Evolutionary conservation across 2,888 invertebrate species (phyloP), one percentile per base, ranked within the genome.

Genomic region (Eledone cirrhosa): DNA sequence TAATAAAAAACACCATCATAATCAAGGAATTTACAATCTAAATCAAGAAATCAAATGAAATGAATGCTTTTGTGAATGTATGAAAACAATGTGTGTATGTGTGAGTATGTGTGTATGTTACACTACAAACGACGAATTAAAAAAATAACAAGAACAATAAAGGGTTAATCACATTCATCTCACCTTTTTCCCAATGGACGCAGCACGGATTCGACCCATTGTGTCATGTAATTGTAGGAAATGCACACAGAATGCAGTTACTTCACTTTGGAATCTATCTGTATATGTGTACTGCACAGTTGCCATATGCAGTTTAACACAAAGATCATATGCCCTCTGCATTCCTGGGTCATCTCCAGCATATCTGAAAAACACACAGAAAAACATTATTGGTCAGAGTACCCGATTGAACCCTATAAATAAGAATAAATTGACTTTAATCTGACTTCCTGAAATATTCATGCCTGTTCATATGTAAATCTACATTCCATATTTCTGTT

Each of bases 221-320:
- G 96, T 94, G 80, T 94, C 94, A 88, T 96, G 95, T 77, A 97
- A 91, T 83, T 96, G 94, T 7, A 95, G 93, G 90, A 98, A 96
- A 79, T 92, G 90, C 82, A 91, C 90, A 83, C 96, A 94, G 91
- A 97, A 98, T 5, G 95, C 94, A 86, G 96, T 94, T 79, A 97
- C 92, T 90, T 97, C 97, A 29, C 94, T 94, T 77, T 97, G 94
- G 92, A 98, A 99, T 78, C 97, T 93, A 88, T 97, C 96, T 0
- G 98, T 97, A 91, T 98, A 97, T 78, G 97, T 95, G 90, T 97
- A 97, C 86, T 95, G 94, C 2, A 98, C 95, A 0, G 98, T 96
- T 0, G 96, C 94, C 95, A 97, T 96, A 87, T 94, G 94, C 48
- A 98, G 90, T 81, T 93, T 93, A 76, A 97, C 91, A 81, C 93